Conservation (phyloP, 2,113 vertebrate species). For the Ginglymostoma cirratum region DNA sequence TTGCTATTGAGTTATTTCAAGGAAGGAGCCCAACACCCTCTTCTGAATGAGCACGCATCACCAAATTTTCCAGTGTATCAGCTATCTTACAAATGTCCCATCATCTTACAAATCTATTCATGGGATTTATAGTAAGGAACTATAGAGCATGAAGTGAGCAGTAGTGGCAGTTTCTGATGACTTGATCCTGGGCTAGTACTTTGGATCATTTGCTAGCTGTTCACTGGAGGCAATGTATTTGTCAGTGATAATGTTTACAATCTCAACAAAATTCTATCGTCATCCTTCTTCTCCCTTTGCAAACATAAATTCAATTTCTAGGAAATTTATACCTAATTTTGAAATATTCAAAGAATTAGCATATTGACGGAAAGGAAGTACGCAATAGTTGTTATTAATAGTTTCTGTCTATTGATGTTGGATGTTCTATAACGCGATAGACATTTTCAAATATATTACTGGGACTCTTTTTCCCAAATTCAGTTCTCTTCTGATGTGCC, state of each 20-base stretch:
- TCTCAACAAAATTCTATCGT: not conserved
- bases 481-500: not conserved
- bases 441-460: not conserved
- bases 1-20: too few relatives aligned
- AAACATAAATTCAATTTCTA: not conserved
- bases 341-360: not conserved
- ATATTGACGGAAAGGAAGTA: not conserved
- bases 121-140: too few relatives aligned
- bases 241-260: not conserved
- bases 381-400: not conserved
- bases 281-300: not conserved
- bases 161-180: too few relatives aligned
- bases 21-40: too few relatives aligned
- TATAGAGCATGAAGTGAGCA: too few relatives aligned
- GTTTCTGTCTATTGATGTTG: too few relatives aligned
- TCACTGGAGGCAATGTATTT: not conserved
- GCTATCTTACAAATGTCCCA: too few relatives aligned
- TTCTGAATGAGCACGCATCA: too few relatives aligned
- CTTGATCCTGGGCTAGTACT: too few relatives aligned
- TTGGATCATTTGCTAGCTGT: not conserved
- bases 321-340: not conserved
- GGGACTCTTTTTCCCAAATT: not conserved
- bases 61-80: too few relatives aligned
- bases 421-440: too few relatives aligned
- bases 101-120: too few relatives aligned